Evolutionary conservation across 2,888 invertebrate species (phyloP), one percentile per base, ranked within the genome.

Genomic region (Aphodius sticticus): DNA sequence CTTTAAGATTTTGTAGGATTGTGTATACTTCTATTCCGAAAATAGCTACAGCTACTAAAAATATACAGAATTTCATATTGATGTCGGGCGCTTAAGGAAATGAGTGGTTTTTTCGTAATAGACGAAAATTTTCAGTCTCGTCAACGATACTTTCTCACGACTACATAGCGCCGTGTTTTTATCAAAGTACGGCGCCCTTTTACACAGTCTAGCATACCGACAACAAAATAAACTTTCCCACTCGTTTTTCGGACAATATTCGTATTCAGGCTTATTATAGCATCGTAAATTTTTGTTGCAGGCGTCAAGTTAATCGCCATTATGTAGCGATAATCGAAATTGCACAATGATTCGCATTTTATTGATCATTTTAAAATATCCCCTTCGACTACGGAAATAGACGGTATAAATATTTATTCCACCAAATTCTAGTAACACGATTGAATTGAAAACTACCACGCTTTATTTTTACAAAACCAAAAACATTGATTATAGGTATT

Each of bases 41-140:
- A 85, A 85, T 85, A 85, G 85, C 83, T 83, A 82, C 81, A 84
- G 85, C 83, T 81, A 83, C 85, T 85, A 85, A 84, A 85, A 84
- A 84, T 85, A 85, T 83, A 83, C 83, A 81, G 82, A 83, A 83
- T 83, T 84, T 84, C 84, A 85, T 84, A 84, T 84, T 84, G 84
- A 84, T 83, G 83, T 84, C 83, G 74, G 36, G 74, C 53, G 77
- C 81, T 83, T 82, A 78, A 84, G 82, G 83, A 84, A 84, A 81
- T 79, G 78, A 79, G 53, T 76, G 69, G 26, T 69, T 69, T 76
- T 76, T 76, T 76, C 72, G 72, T 36, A 36, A 72, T 72, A n/a
- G 16, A 72, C 26, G 16, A 16, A 16, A 26, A 35, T 6, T 72
- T 72, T 16, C 72, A 72, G n/a, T 72, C n/a, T 16, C 16, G 16